A percentile compares a stretch with the other conserved stretches of the same genome.
Evolutionary conservation across 2,113 vertebrate genomes (phyloP).

Genomic region (Zapus hudsonius): DNA sequence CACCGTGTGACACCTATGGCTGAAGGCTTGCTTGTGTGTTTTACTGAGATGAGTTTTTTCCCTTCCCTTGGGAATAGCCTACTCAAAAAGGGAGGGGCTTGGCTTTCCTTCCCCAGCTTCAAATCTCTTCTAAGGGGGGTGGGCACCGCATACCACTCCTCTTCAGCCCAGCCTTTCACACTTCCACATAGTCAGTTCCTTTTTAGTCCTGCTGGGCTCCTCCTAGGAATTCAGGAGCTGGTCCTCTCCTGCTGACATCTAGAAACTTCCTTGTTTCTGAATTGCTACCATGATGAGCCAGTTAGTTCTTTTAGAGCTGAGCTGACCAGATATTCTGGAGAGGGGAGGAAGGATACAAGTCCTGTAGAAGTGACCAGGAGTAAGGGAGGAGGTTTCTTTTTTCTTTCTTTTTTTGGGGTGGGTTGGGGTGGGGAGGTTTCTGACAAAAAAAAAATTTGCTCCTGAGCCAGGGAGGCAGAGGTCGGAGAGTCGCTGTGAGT

Average conservation of each 20-base stretch:
- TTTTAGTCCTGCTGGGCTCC: background rate
- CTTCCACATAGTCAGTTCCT: background rate
- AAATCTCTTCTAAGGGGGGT: background rate
- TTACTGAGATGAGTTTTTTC: background rate
- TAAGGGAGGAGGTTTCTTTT: background rate
- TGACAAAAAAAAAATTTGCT: background rate
- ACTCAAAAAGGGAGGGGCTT: background rate
- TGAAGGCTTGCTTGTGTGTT: background rate
- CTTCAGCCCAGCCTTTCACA: too few relatives aligned
- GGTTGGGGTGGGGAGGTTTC: background rate
- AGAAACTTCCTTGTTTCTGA: background rate
- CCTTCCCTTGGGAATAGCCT: background rate
- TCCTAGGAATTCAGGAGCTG: background rate
- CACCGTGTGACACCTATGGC: background rate
- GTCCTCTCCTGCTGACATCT: background rate
- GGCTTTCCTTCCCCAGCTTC: background rate
- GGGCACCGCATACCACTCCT: fast-evolving
- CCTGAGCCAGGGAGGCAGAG: too few relatives aligned
- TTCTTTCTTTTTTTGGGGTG: too few relatives aligned
- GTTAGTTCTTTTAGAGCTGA: background rate
- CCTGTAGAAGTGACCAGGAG: background rate
- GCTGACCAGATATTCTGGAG: background rate
- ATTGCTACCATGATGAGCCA: background rate
- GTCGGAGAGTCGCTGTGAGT: too few relatives aligned
- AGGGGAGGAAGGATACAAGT: background rate